These are phyloP conservation scores for Synanthedon myopaeformis DNA, from an alignment of 2,888 invertebrate species.

Conservation along the genomic window DNA sequence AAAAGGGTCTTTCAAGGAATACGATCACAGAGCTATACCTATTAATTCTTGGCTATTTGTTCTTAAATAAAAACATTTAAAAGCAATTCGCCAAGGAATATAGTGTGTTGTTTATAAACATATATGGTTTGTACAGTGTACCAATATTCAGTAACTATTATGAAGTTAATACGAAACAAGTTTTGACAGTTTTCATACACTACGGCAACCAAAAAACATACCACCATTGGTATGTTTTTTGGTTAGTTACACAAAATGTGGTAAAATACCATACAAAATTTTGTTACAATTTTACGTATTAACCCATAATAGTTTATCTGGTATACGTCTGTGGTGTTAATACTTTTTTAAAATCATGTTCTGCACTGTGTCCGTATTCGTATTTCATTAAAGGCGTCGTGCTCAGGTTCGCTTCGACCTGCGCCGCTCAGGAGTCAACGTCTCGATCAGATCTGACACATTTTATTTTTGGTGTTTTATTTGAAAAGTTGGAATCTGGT, in stretches of 20 bases:
- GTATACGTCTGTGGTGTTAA: background rate
- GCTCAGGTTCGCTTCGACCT: slow-evolving; percentile 60
- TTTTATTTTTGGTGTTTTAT: slow-evolving; percentile 1
- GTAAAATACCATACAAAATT: no score
- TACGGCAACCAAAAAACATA: no score
- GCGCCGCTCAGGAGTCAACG: slow-evolving; percentile 47
- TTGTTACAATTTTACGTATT: no score
- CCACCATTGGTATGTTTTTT: no score
- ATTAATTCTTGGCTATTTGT: slow-evolving; percentile 24
- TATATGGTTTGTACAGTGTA: no score
- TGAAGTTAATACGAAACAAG: no score
- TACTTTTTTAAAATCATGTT: background rate
- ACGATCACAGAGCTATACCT: slow-evolving; percentile 23
- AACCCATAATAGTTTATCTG: background rate
- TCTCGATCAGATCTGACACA: slow-evolving; percentile 36
- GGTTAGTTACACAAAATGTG: no score
- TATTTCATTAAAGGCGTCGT: slow-evolving; percentile 50
- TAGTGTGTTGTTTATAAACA: no score
- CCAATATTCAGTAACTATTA: no score
- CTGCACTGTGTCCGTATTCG: slow-evolving; percentile 36
- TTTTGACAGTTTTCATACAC: no score
- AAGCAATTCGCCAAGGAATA: background rate
- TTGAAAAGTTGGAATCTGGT: slow-evolving; percentile 45
- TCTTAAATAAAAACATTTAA: slow-evolving; percentile 15
- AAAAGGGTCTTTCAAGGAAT: slow-evolving; percentile 35